Evolutionary conservation across 2,113 vertebrate species (phyloP).

Genomic region (Pagrus major): DNA sequence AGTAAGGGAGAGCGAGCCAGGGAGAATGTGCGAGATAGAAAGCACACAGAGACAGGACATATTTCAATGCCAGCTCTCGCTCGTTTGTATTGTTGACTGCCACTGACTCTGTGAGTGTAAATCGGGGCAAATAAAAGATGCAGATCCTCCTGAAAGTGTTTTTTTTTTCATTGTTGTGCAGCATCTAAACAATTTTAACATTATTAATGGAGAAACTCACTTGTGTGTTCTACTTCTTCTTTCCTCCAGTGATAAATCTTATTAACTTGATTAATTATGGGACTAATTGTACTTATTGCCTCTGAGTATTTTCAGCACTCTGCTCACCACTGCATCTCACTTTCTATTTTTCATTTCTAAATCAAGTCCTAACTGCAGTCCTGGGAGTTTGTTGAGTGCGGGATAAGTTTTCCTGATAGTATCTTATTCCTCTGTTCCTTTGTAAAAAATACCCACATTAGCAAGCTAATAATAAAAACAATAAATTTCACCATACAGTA

Average conservation of each 20-base stretch:
- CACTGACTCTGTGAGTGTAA: conserved; percentile 23
- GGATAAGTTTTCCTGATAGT: background rate
- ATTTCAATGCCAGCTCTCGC: conserved; percentile 38
- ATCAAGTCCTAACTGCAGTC: background rate
- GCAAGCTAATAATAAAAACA: too few species aligned
- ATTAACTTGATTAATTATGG: background rate
- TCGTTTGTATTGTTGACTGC: conserved; percentile 48
- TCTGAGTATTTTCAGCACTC: background rate
- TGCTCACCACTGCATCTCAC: background rate
- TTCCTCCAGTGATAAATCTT: background rate
- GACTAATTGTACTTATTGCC: background rate
- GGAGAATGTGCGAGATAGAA: conserved; percentile 37
- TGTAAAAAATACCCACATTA: too few species aligned
- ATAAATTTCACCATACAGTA: too few species aligned
- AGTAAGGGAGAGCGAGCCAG: conserved; percentile 38
- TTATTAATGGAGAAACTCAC: background rate
- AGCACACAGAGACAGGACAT: conserved; percentile 34
- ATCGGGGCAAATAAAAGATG: conserved; percentile 28
- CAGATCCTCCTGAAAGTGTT: background rate
- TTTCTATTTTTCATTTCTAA: background rate
- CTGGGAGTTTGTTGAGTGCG: background rate
- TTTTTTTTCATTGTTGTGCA: background rate
- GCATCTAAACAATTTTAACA: background rate
- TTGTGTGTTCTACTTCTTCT: background rate
- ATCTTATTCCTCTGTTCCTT: background rate